Base-by-base conservation (phyloP, 2,113 vertebrate genomes). In the Scortum barcoo region DNA sequence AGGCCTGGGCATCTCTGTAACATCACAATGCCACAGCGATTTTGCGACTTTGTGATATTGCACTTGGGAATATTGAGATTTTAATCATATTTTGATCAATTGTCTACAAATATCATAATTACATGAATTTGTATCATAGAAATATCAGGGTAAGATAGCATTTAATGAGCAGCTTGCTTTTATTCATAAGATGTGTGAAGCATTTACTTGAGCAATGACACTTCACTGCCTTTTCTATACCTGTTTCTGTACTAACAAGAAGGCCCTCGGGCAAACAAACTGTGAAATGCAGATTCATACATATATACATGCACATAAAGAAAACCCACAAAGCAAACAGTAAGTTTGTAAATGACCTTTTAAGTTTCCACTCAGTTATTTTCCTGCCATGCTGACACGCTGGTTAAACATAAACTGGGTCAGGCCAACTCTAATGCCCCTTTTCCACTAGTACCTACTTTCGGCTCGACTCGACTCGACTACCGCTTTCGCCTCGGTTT, bases 331-430 rank as follows among this genome's bases (percentile, higher is more conserved):
- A 70, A 68, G 50, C 28, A 58, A 56, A 28, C 60, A 70, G 12
- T 30, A 16, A 50, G 24, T 53, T n/a, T n/a, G n/a, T 50, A 40
- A 1, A 72, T 14, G 33, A 19, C 54, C n/a, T 40, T 53, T 42
- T n/a, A 76, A 72, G 26, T 16, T 46, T 38, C 12, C 33, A 42
- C 20, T 67, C 20, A 71, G 24, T 40, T 24, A 13, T 68, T 48
- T 76, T 46, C 61, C 67, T 70, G 65, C 36, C 30, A 24, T 53
- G 56, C 46, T 69, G 77, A 80, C 68, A 56, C 8, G 0, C 48
- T 69, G 81, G 61, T 74, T 84, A 68, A 77, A 76, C 76, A 80
- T 70, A 13, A 42, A 30, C 68, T 63, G 24, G 38, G 56, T 73
- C 46, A 30, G 6, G 53, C 44, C 8, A 42, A 26, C 79, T 51